phyloP scores from a whole-genome alignment of 2,888 invertebrate species.

The Ormyrus thymus region DNA sequence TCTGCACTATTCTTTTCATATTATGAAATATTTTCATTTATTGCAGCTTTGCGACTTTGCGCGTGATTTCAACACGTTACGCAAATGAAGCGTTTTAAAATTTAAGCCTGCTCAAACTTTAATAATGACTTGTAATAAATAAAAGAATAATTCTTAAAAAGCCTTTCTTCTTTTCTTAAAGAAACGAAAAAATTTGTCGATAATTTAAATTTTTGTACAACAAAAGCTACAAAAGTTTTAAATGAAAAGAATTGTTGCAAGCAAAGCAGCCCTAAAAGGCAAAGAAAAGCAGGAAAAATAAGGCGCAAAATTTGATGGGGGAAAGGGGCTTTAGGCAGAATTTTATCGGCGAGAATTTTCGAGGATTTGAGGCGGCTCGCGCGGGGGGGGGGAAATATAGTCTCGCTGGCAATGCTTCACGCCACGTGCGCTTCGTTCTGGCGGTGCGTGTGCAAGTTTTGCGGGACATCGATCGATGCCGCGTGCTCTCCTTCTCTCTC shows the following conservation, averaged over 20 bases:
- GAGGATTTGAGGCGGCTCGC: slow-evolving; percentile 1
- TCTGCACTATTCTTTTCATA: too few relatives aligned
- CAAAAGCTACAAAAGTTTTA: background rate
- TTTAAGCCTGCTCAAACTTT: too few relatives aligned
- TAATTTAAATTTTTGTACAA: background rate
- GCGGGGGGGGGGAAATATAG: slow-evolving; percentile 32
- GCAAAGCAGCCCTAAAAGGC: background rate
- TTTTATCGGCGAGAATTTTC: slow-evolving; percentile 22
- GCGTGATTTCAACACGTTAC: too few relatives aligned
- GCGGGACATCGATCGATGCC: slow-evolving; percentile 69
- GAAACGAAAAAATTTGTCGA: too few relatives aligned
- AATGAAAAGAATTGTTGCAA: background rate
- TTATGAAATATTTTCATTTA: too few relatives aligned
- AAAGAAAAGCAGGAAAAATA: background rate
- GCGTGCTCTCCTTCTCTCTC: slow-evolving; percentile 52
- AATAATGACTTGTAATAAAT: too few relatives aligned
- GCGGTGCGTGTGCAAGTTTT: slow-evolving; percentile 63
- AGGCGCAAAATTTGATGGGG: background rate
- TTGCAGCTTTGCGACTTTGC: too few relatives aligned
- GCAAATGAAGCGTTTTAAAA: too few relatives aligned
- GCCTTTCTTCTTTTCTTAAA: too few relatives aligned
- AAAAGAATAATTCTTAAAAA: too few relatives aligned
- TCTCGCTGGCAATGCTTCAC: background rate
- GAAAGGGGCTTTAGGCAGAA: background rate
- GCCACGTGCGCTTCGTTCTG: slow-evolving; percentile 23